A percentile compares a stretch with the other conserved stretches of the same genome.
Conservation (phyloP, 2,113 vertebrate species). For the Zosterops hypoxanthus region DNA sequence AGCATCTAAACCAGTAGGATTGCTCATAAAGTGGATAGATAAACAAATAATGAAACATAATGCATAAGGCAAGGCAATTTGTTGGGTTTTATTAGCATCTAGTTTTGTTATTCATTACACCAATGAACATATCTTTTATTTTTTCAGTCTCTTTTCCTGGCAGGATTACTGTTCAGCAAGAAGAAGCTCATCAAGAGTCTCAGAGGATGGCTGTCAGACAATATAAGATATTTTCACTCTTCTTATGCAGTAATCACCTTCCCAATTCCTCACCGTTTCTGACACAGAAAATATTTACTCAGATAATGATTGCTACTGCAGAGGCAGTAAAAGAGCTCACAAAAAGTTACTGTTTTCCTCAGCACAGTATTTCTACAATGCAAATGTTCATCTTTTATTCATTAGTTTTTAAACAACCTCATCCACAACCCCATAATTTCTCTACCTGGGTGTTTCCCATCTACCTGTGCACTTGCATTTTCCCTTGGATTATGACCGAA, state of each 20-base stretch:
- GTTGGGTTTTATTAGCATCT: background rate
- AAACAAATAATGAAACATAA: background rate
- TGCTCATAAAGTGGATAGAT: background rate
- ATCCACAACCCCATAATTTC: background rate
- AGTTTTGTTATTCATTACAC: background rate
- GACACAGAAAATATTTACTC: background rate
- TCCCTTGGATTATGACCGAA: background rate
- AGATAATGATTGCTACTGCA: background rate
- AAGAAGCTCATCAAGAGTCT: background rate
- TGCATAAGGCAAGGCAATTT: background rate
- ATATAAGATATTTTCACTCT: background rate
- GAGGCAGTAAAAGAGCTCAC: background rate
- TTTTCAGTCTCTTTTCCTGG: background rate
- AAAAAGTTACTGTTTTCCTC: background rate
- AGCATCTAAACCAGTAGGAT: background rate
- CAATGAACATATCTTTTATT: background rate
- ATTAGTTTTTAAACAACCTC: slow-evolving; percentile 12
- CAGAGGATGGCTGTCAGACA: background rate
- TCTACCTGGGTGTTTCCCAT: background rate
- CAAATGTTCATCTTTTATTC: slow-evolving; percentile 35
- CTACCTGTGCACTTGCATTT: background rate
- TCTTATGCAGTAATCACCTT: background rate
- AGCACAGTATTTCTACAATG: background rate
- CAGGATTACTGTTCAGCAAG: background rate
- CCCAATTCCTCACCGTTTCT: background rate